These are phyloP conservation scores for Botia kubotai DNA, from an alignment of 2,797 vertebrate species.

Conservation along the genomic window DNA sequence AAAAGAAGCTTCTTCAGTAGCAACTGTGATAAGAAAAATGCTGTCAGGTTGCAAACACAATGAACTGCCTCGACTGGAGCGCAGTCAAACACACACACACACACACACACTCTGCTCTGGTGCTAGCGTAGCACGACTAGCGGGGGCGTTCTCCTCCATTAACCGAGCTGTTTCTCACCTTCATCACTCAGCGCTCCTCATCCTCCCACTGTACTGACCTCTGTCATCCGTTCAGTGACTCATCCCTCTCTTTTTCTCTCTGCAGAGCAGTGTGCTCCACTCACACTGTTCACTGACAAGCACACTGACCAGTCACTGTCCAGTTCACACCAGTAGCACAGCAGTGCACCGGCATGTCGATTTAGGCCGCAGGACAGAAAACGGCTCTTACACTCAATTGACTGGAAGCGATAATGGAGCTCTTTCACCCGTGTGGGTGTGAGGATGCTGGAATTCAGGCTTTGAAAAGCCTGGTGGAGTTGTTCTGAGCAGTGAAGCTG, in stretches of 20 bases:
- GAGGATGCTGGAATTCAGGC: slow-evolving; percentile 65
- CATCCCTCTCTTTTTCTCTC: slow-evolving; percentile 52
- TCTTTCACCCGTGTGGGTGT: slow-evolving; percentile 72
- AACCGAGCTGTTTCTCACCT: no score
- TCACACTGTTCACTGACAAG: slow-evolving; percentile 47
- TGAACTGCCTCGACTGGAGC: neutral
- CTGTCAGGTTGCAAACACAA: neutral
- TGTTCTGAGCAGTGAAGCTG: slow-evolving; percentile 54
- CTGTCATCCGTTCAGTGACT: slow-evolving; percentile 72
- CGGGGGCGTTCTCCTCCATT: no score
- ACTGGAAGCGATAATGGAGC: slow-evolving; percentile 69
- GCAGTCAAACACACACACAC: neutral
- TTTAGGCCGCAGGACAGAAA: slow-evolving; percentile 64
- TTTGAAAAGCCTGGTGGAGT: slow-evolving; percentile 64
- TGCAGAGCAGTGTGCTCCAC: slow-evolving; percentile 12
- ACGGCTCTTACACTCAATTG: slow-evolving; percentile 62
- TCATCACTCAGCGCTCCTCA: no score
- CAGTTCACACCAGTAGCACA: slow-evolving; percentile 25
- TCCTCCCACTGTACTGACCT: slow-evolving; percentile 62
- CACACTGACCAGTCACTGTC: slow-evolving; percentile 55
- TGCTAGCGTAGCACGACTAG: no score
- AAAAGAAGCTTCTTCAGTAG: neutral
- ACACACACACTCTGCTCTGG: neutral
- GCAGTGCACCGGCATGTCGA: slow-evolving; percentile 66
- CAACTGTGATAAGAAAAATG: neutral